phyloP scores from a whole-genome alignment of 2,113 vertebrate species.

The Phalacrocorax pelagicus region DNA sequence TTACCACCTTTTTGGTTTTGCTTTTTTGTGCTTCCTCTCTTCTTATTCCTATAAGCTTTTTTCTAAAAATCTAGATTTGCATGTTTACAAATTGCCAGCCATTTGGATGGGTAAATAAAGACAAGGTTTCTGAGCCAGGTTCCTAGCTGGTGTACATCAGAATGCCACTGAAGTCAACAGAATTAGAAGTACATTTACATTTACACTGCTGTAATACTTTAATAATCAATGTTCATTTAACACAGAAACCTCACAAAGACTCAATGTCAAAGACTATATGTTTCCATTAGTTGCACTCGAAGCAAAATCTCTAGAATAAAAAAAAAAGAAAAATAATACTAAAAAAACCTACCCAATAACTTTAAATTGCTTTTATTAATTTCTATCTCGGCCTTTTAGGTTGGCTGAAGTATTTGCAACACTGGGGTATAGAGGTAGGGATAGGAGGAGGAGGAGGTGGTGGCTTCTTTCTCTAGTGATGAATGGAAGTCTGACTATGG shows the following conservation, averaged over 20 bases:
- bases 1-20: neutral
- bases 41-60: neutral
- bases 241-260: neutral
- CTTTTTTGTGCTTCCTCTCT: neutral
- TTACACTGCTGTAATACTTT: neutral
- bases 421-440: neutral
- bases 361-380: neutral
- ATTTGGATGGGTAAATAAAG: neutral
- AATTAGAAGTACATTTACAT: neutral
- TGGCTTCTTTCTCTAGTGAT: conserved; percentile 28
- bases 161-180: neutral
- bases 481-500: conserved; percentile 51
- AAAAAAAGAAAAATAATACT: neutral
- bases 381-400: neutral
- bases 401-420: neutral
- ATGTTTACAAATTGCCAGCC: neutral
- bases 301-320: neutral
- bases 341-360: too few species aligned
- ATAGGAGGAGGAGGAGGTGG: neutral
- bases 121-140: neutral
- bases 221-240: neutral
- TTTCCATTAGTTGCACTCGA: neutral
- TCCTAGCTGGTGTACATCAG: neutral
- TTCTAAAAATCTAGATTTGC: neutral
- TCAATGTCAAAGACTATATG: neutral